A percentile compares a stretch with the other conserved stretches of the same genome.
These are phyloP conservation scores for Pogonus chalceus DNA, from an alignment of 1,140 invertebrate genomes.

Conservation along the genomic window DNA sequence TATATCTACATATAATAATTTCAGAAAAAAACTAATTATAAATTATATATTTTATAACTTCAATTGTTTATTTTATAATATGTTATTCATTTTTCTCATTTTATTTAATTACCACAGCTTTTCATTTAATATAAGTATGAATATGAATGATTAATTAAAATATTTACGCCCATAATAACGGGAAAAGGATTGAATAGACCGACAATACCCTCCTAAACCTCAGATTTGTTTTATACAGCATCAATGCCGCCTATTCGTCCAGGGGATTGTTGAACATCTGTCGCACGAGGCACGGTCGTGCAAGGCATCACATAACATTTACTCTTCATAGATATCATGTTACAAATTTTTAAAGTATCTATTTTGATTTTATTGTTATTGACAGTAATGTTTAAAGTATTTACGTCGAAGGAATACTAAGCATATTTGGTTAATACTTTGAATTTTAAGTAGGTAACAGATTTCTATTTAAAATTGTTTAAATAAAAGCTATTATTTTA, in stretches of 20 bases:
- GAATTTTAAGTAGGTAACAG: not conserved
- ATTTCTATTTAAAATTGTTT: not conserved
- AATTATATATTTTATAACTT: not conserved
- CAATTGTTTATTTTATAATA: not conserved
- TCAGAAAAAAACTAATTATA: not conserved
- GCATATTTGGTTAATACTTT: not conserved
- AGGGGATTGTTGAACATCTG: slow-evolving; percentile 3
- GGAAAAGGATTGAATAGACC: no score
- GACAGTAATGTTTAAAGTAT: not conserved
- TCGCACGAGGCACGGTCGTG: not conserved
- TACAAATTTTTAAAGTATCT: not conserved
- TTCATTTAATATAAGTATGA: no score
- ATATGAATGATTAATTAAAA: no score
- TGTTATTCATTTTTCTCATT: no score
- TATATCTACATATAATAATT: no score
- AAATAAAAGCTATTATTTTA: no score
- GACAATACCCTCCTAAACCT: not conserved
- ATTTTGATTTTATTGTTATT: not conserved
- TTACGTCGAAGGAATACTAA: not conserved
- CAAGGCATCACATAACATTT: not conserved
- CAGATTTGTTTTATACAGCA: not conserved
- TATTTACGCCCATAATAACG: no score
- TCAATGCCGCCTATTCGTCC: no score
- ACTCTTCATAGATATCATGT: not conserved
- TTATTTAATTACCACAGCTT: no score